These are phyloP conservation scores for Clavelina lepadiformis DNA, from an alignment of 23 tunicate genomes.

Conservation along the genomic window DNA sequence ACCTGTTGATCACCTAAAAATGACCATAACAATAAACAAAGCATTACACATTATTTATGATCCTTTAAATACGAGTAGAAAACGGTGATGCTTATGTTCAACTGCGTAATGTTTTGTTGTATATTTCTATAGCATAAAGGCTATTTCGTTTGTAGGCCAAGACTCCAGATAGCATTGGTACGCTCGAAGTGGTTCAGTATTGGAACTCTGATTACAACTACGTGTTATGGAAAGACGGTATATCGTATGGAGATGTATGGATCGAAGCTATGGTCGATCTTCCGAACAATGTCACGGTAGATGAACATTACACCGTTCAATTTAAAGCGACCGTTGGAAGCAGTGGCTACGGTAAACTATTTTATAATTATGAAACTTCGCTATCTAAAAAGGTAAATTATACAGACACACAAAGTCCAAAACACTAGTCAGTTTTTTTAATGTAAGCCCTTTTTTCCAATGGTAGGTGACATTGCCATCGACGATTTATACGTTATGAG, in stretches of 20 bases:
- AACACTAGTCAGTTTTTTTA: background rate
- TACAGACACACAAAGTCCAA: background rate
- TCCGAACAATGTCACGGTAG: constrained; percentile 89
- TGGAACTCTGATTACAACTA: constrained; percentile 74
- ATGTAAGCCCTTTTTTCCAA: background rate
- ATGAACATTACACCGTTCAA: constrained; percentile 49
- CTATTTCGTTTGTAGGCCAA: constrained; percentile 8
- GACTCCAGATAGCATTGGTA: constrained; percentile 47
- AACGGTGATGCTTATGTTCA: no score
- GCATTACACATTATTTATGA: no score
- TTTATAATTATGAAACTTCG: background rate
- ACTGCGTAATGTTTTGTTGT: no score
- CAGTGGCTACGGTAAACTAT: constrained; percentile 56
- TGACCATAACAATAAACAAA: no score
- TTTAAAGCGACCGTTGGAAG: constrained; percentile 69
- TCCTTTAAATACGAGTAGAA: no score
- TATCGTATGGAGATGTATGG: constrained; percentile 74
- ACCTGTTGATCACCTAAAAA: no score
- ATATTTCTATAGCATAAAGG: background rate
- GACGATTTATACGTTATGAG: constrained; percentile 59
- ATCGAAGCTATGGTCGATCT: constrained; percentile 89
- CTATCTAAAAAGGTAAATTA: background rate
- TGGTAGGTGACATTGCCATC: constrained; percentile 78
- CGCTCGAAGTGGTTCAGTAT: constrained; percentile 73
- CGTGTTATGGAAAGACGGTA: constrained; percentile 58